Evolutionary conservation across 2,797 vertebrate genomes (phyloP), one percentile per base, ranked within the genome.

Genomic region (Cynopterus sphinx): DNA sequence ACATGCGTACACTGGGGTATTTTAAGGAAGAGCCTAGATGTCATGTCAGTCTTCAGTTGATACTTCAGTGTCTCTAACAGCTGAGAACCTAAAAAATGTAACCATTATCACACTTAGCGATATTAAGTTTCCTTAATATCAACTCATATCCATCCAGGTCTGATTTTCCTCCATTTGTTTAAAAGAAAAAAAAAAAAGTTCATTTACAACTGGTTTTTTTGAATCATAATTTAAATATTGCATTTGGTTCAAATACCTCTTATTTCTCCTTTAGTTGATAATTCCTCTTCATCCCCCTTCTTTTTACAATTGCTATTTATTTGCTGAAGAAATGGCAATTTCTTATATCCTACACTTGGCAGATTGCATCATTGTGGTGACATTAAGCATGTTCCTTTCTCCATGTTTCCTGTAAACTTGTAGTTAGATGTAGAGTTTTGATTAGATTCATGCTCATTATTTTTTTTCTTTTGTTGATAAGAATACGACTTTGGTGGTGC

Each of bases 191-290:
- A 46, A 46, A 46, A 46, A 49, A 49, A 15, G 2, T 68, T 24
- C 16, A n/a, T 81, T 75, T 70, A 19, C 19, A 36, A 10, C 74
- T 91, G 43, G 9, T 70, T 87, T 91, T 12, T 73, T 90, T 87
- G 70, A 78, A 21, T 78, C 31, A 61, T 67, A 97, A 88, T 75
- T 65, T 49, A 90, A 74, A 74, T 24, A 74, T 70, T 91, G 19
- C n/a, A 5, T 74, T 75, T 86, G 28, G 31, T 53, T 82, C 73
- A 77, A 82, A 53, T 74, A 67, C 21, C 28, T 91, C 61, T 87
- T 59, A 74, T 85, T 92, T 86, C 9, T 74, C 24, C 12, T 57
- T 59, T 51, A 31, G 19, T 46, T 28, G 12, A 51, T 26, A 17
- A 36, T 88, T 74, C 24, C 26, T 88, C 28, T 31, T 17, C 49